Conservation (phyloP, 2,113 vertebrate genomes). For the Noturus placidus region DNA sequence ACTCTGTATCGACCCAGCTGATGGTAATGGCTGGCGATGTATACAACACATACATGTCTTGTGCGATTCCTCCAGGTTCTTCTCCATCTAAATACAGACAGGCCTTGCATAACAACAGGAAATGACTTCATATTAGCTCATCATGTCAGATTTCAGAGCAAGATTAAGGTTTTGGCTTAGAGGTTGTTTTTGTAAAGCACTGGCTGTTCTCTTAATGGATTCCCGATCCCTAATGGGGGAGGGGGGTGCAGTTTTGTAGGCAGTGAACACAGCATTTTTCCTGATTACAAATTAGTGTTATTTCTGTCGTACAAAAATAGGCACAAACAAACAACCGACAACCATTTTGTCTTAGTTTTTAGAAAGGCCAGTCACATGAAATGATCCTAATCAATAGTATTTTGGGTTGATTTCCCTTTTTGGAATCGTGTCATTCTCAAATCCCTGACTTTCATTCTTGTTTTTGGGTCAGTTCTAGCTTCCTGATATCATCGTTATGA, state of each 20-base stretch:
- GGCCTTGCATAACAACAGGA: slow-evolving; percentile 11
- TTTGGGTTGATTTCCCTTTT: not conserved
- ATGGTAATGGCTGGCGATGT: not conserved
- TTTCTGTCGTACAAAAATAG: not conserved
- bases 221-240: not conserved
- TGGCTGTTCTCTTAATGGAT: not conserved
- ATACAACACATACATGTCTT: not conserved
- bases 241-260: not conserved
- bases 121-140: slow-evolving; percentile 25
- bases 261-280: not conserved
- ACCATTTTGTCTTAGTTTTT: not conserved
- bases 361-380: not conserved
- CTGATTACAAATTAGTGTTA: not conserved
- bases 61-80: slow-evolving; percentile 15
- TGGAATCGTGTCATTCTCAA: not conserved
- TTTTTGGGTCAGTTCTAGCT: not conserved
- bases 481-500: not conserved
- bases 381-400: not conserved
- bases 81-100: not conserved
- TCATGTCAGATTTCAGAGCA: not conserved
- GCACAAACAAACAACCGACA: not conserved
- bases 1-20: not conserved
- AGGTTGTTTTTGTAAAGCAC: not conserved
- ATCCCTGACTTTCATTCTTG: not conserved
- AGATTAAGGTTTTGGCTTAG: not conserved